These are phyloP conservation scores for Porites lobata DNA, from an alignment of 92 coral and sea anemone genomes.

Conservation along the genomic window DNA sequence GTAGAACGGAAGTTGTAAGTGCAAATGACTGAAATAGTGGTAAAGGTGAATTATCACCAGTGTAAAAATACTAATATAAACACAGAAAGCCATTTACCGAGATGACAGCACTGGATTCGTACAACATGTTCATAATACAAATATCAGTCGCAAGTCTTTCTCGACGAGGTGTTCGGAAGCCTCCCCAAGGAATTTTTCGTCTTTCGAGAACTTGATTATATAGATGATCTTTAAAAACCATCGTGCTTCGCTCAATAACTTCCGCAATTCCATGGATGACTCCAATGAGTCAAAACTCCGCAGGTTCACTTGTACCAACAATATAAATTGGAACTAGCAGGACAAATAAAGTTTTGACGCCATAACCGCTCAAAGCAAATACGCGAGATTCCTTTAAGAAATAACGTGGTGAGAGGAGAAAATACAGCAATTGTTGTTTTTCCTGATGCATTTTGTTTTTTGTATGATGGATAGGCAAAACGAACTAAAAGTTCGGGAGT, in stretches of 20 bases:
- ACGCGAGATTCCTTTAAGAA: constrained; percentile 4
- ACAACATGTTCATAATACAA: constrained; percentile 23
- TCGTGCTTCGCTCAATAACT: constrained; percentile 12
- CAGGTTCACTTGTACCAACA: constrained; percentile 10
- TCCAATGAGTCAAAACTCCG: not conserved
- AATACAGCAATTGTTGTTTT: not conserved
- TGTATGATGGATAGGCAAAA: not conserved
- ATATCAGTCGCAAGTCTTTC: constrained; percentile 26
- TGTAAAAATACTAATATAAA: constrained; percentile 5
- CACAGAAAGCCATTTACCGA: constrained; percentile 9
- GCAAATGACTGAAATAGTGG: not conserved
- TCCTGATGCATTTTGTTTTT: not conserved
- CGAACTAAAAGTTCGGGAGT: not conserved
- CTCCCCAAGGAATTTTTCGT: not conserved
- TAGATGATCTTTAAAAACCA: constrained; percentile 13
- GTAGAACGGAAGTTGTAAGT: not conserved
- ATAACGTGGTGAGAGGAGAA: not conserved
- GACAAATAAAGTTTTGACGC: constrained; percentile 20
- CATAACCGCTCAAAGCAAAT: constrained; percentile 13
- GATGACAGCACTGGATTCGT: constrained; percentile 14
- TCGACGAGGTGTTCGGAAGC: constrained; percentile 29
- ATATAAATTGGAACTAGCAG: not conserved
- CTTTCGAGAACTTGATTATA: not conserved
- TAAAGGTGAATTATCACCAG: not conserved
- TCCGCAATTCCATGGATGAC: constrained; percentile 26